Conservation (phyloP, 2,888 invertebrate genomes). For the Xylota sylvarum region DNA sequence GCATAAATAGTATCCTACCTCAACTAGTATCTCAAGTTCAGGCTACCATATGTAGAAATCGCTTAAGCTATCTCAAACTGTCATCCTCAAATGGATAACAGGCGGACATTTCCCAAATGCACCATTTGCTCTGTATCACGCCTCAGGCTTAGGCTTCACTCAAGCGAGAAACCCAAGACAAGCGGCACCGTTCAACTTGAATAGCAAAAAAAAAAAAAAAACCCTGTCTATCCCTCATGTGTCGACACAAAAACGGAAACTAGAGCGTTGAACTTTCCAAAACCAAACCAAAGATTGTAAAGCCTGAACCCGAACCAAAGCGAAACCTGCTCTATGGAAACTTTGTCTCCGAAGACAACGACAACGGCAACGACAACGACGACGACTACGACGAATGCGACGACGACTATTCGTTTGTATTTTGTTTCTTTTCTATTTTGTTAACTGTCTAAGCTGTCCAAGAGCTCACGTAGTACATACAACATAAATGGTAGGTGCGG, state of each 20-base stretch:
- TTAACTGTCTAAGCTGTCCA: conserved; percentile 70
- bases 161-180: conserved; percentile 43
- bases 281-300: conserved; percentile 47
- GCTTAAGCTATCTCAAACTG: neutral
- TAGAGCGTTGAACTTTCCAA: conserved; percentile 72
- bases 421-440: conserved; percentile 58
- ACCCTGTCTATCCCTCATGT: conserved; percentile 40
- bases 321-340: conserved; percentile 61
- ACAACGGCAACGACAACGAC: neutral
- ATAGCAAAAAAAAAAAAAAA: neutral
- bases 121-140: conserved; percentile 23
- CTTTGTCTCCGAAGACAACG: conserved; percentile 52
- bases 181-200: conserved; percentile 48
- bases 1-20: too few relatives aligned
- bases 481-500: conserved; percentile 77
- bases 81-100: neutral
- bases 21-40: conserved; percentile 18
- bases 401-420: conserved; percentile 6
- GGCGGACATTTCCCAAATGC: conserved; percentile 5
- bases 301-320: conserved; percentile 43
- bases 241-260: conserved; percentile 61
- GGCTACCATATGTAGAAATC: neutral
- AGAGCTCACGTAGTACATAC: conserved; percentile 75
- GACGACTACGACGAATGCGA: neutral
- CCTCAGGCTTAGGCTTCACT: conserved; percentile 27